Conservation (phyloP, 2,888 invertebrate species). For the Maniola hyperantus region DNA sequence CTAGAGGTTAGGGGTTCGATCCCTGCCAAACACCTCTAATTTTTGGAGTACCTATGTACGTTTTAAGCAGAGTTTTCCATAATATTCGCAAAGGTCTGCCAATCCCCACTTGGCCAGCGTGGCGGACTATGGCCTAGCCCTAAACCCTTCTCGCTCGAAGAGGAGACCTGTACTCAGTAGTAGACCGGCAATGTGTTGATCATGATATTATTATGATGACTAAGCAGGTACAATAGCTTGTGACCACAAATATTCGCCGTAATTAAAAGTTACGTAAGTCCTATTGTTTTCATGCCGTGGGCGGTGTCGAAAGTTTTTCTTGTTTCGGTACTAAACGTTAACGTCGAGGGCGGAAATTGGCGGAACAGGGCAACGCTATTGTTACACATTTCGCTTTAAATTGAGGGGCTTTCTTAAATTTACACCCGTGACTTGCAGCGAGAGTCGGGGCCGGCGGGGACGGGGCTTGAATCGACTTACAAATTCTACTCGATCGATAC, state of each 20-base stretch:
- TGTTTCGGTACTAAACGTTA: conserved; percentile 69
- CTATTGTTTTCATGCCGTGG: conserved; percentile 32
- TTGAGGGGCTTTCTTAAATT: conserved; percentile 81
- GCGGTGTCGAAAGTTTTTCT: conserved; percentile 68
- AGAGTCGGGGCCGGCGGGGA: conserved; percentile 57
- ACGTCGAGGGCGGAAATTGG: conserved; percentile 76
- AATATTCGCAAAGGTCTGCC: no score
- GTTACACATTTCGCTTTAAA: conserved; percentile 80
- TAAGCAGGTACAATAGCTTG: neutral
- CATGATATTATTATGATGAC: no score
- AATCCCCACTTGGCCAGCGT: no score
- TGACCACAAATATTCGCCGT: neutral
- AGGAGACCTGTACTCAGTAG: no score
- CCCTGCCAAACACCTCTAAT: no score
- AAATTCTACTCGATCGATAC: conserved; percentile 55
- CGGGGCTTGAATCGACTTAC: conserved; percentile 39
- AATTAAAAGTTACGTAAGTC: conserved; percentile 13
- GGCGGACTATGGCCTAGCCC: no score
- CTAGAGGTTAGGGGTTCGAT: no score
- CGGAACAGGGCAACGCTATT: conserved; percentile 73
- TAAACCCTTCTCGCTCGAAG: no score
- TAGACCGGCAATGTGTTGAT: no score
- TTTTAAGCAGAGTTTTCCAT: no score
- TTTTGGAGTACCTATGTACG: no score
- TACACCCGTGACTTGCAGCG: conserved; percentile 78